phyloP scores from a whole-genome alignment of 2,113 vertebrate species.

The Bubo bubo region DNA sequence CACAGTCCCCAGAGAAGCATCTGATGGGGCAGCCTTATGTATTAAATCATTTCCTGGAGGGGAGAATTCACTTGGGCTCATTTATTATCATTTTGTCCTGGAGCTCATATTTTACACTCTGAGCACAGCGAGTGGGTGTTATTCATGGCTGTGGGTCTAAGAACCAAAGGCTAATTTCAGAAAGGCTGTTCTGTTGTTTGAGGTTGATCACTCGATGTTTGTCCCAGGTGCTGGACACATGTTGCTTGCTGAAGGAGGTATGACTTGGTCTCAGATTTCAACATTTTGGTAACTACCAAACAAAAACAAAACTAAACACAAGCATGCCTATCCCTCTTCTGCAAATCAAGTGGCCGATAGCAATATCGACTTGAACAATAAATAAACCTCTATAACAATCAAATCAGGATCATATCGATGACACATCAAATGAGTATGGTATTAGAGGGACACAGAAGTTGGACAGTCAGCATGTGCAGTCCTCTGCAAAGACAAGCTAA shows the following conservation, averaged over 20 bases:
- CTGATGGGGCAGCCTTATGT: not conserved
- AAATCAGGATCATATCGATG: not conserved
- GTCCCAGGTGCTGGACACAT: slow-evolving; percentile 42
- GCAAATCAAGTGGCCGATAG: not conserved
- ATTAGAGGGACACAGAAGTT: not conserved
- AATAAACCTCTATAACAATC: not conserved
- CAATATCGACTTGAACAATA: not conserved
- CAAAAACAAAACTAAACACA: slow-evolving; percentile 26
- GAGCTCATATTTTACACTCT: not conserved
- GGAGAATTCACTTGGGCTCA: slow-evolving; percentile 22
- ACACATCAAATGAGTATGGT: not conserved
- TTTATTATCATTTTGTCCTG: slow-evolving; percentile 31
- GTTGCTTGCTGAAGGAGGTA: slow-evolving; percentile 28
- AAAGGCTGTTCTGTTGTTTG: slow-evolving; percentile 1
- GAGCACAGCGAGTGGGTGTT: slow-evolving; percentile 11
- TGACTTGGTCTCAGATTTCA: not conserved
- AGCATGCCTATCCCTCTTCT: not conserved
- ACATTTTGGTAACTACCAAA: slow-evolving; percentile 16
- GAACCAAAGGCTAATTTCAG: slow-evolving; percentile 1
- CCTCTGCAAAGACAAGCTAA: not conserved
- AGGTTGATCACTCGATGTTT: slow-evolving; percentile 10
- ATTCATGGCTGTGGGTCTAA: slow-evolving; percentile 14
- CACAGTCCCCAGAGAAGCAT: slow-evolving; percentile 24
- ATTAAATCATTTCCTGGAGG: slow-evolving; percentile 46
- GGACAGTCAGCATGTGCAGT: not conserved